Percentiles rank a stretch among this genome's conserved stretches.
phyloP scores from a whole-genome alignment of 1,140 invertebrate genomes.

The Platyscapa corneri region DNA sequence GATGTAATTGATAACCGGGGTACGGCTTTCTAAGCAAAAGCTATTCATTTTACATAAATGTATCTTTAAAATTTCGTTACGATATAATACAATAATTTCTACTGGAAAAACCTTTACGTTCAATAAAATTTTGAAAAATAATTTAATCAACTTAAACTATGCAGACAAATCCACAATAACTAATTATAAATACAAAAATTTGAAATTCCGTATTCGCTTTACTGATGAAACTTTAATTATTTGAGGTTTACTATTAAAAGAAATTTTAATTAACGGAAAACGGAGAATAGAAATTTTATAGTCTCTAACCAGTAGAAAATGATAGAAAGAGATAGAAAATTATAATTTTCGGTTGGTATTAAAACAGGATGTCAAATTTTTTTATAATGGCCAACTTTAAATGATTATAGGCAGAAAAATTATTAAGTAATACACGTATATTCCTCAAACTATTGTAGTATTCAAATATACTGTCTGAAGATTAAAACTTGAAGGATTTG shows the following conservation, averaged over 20 bases:
- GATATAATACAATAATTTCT: not conserved
- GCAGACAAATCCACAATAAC: not conserved
- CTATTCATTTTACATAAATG: too few species aligned
- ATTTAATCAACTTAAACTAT: not conserved
- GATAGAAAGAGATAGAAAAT: not conserved
- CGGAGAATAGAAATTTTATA: not conserved
- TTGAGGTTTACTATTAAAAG: not conserved
- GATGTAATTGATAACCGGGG: not conserved
- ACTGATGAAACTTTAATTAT: not conserved
- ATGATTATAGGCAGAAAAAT: too few species aligned
- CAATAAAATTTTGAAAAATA: not conserved
- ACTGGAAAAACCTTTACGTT: not conserved
- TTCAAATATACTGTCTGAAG: too few species aligned
- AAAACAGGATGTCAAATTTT: too few species aligned
- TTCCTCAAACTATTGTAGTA: too few species aligned
- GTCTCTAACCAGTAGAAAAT: not conserved
- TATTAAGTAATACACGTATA: too few species aligned
- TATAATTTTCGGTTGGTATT: not conserved
- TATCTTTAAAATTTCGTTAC: too few species aligned
- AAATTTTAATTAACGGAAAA: not conserved
- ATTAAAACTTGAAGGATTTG: too few species aligned
- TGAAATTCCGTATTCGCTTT: not conserved
- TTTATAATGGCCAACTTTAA: too few species aligned
- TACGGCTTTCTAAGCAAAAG: too few species aligned
- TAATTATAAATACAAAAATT: not conserved